A percentile compares a stretch with the other conserved stretches of the same genome.
These are phyloP conservation scores for Copidosoma aretas DNA, from an alignment of 2,888 invertebrate species.

Conservation along the genomic window DNA sequence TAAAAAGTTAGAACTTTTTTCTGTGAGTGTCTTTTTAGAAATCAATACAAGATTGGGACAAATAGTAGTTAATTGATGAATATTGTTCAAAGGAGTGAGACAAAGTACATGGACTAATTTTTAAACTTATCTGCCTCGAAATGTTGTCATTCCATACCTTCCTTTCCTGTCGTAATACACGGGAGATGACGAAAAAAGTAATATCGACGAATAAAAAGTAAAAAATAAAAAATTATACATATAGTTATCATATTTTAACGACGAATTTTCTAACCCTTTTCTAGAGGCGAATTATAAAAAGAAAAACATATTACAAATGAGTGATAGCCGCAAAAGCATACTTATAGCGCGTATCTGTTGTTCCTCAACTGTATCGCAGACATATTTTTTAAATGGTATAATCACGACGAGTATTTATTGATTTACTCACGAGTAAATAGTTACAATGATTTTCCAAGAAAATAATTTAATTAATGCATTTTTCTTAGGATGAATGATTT, in stretches of 20 bases:
- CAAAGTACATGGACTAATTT: slow-evolving; percentile 31
- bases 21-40: not conserved
- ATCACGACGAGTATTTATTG: slow-evolving; percentile 13
- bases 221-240: slow-evolving; percentile 18
- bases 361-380: slow-evolving; percentile 31
- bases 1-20: not conserved
- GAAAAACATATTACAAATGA: slow-evolving; percentile 28
- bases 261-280: slow-evolving; percentile 46
- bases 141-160: slow-evolving; percentile 30
- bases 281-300: slow-evolving; percentile 36
- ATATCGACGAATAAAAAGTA: slow-evolving; percentile 15
- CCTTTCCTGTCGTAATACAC: slow-evolving; percentile 6
- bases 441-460: not conserved
- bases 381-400: slow-evolving; percentile 31
- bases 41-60: not conserved
- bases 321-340: slow-evolving; percentile 7
- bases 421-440: not conserved
- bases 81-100: too few species aligned
- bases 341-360: slow-evolving; percentile 22
- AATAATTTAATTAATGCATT: not conserved
- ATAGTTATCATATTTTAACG: slow-evolving; percentile 36
- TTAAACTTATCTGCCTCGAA: slow-evolving; percentile 37
- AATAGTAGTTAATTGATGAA: not conserved
- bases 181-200: slow-evolving; percentile 6
- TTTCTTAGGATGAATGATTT: not conserved